Evolutionary conservation across 2,113 vertebrate species (phyloP).

Genomic region (Laterallus jamaicensis): DNA sequence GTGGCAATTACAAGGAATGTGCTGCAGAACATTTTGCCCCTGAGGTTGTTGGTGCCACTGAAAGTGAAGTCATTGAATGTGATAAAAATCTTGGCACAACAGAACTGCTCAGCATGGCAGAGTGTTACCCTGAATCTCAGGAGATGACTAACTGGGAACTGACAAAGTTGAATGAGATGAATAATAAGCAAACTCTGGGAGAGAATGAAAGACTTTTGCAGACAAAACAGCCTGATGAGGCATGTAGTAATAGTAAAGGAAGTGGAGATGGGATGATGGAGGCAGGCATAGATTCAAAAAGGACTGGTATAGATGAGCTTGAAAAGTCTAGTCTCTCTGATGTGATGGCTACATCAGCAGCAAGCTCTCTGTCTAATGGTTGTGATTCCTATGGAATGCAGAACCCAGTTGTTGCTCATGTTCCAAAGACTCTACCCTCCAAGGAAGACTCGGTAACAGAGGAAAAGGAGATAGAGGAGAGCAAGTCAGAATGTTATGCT

Average conservation of each 20-base stretch:
- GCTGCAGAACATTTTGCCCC: constrained; percentile 56
- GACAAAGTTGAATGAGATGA: constrained; percentile 70
- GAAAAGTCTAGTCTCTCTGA: constrained; percentile 63
- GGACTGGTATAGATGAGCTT: constrained; percentile 55
- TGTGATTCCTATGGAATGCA: constrained; percentile 86
- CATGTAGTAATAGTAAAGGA: constrained; percentile 44
- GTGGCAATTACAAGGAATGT: constrained; percentile 48
- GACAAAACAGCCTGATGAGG: constrained; percentile 54
- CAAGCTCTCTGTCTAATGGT: constrained; percentile 74
- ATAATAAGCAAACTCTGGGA: constrained; percentile 64
- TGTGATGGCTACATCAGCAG: constrained; percentile 65
- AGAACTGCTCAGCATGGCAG: constrained; percentile 44
- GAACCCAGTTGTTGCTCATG: constrained; percentile 75
- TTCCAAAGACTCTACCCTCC: constrained; percentile 85
- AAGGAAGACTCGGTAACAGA: constrained; percentile 98
- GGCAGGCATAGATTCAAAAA: constrained; percentile 57
- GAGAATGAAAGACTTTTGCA: constrained; percentile 68
- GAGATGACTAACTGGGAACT: constrained; percentile 72
- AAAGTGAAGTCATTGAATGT: constrained; percentile 41
- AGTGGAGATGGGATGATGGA: constrained; percentile 40
- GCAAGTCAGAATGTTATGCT: constrained; percentile 89
- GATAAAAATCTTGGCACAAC: constrained; percentile 50
- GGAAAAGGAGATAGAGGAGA: constrained; percentile 99
- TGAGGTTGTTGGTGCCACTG: constrained; percentile 44
- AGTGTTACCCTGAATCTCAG: constrained; percentile 73